Evolutionary conservation across 2,797 vertebrate species (phyloP).

Genomic region (Phrynocephalus vlangalii): DNA sequence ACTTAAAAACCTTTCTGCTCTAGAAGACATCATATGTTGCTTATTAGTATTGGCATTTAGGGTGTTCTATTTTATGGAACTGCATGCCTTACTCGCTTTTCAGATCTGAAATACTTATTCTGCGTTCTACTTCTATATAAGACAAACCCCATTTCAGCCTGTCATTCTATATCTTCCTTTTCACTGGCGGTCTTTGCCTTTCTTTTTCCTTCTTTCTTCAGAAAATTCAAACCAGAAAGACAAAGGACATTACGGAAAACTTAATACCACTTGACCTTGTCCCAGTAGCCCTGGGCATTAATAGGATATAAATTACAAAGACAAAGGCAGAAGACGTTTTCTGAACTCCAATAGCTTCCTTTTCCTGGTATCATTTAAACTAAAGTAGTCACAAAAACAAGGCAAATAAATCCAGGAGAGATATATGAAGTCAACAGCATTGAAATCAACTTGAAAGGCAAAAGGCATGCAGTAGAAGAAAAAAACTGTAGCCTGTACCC

Average conservation of each 20-base stretch:
- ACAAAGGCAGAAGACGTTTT: slow-evolving; percentile 80
- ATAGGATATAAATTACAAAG: slow-evolving; percentile 85
- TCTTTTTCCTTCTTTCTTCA: slow-evolving; percentile 60
- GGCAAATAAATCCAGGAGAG: slow-evolving; percentile 44
- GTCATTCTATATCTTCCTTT: slow-evolving; percentile 72
- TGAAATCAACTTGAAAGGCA: slow-evolving; percentile 62
- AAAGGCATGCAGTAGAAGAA: slow-evolving; percentile 57
- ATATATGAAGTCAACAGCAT: slow-evolving; percentile 52
- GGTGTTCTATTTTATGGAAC: neutral
- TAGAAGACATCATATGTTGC: slow-evolving; percentile 12
- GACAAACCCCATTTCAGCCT: slow-evolving; percentile 48
- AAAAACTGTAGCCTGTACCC: slow-evolving; percentile 64
- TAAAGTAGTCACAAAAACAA: slow-evolving; percentile 50
- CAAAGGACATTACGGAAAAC: slow-evolving; percentile 84
- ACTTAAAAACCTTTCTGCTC: neutral
- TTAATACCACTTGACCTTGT: slow-evolving; percentile 85
- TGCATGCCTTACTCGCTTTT: slow-evolving; percentile 37
- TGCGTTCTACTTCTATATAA: slow-evolving; percentile 46
- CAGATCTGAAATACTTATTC: slow-evolving; percentile 17
- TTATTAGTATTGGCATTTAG: slow-evolving; percentile 6
- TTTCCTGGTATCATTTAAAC: slow-evolving; percentile 76
- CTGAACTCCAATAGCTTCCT: slow-evolving; percentile 72
- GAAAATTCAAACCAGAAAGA: slow-evolving; percentile 87
- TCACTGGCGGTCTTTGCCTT: slow-evolving; percentile 77
- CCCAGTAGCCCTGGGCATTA: slow-evolving; percentile 84